These are phyloP conservation scores for Ceryle rudis DNA, from an alignment of 2,797 vertebrate species.

Conservation along the genomic window DNA sequence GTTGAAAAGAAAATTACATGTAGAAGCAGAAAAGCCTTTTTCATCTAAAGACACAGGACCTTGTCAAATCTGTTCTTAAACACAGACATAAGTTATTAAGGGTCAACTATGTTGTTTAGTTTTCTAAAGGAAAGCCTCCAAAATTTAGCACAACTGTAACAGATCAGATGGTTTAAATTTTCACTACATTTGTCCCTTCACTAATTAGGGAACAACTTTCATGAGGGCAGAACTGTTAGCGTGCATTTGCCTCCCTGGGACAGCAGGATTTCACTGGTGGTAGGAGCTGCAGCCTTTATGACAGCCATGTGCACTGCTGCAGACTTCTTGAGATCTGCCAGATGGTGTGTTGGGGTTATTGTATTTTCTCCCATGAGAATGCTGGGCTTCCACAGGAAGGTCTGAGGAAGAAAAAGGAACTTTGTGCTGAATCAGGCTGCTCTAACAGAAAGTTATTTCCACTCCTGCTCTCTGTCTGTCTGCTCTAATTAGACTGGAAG, in stretches of 20 bases:
- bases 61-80: not conserved
- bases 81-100: not conserved
- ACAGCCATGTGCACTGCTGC: not conserved
- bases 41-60: not conserved
- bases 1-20: not conserved
- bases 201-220: not conserved
- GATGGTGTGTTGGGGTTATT: not conserved
- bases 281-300: not conserved
- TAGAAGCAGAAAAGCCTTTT: not conserved
- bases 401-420: not conserved
- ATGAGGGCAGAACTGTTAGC: not conserved
- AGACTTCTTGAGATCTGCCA: not conserved
- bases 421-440: not conserved
- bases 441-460: not conserved
- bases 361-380: not conserved
- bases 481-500: not conserved
- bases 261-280: not conserved
- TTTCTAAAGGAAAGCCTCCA: not conserved
- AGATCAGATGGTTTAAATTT: not conserved
- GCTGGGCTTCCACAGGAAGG: not conserved
- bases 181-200: not conserved
- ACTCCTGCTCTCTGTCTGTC: not conserved
- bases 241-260: not conserved
- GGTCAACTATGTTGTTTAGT: not conserved
- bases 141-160: not conserved